These are phyloP conservation scores for Parnassius apollo DNA, from an alignment of 2,888 invertebrate genomes.

Conservation along the genomic window DNA sequence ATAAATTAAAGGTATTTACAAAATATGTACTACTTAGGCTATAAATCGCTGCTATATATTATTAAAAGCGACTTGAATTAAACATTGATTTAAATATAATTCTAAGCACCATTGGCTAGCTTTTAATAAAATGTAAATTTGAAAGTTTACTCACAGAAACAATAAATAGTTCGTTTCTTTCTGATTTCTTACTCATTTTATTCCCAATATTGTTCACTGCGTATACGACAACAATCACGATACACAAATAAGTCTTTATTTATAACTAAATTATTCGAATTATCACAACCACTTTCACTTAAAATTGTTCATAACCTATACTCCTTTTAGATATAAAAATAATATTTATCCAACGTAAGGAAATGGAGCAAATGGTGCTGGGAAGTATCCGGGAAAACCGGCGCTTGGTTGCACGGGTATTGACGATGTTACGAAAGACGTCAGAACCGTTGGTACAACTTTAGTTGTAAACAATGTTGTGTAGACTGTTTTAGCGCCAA, in stretches of 20 bases:
- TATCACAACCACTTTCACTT: constrained; percentile 42
- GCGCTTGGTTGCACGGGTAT: constrained; percentile 87
- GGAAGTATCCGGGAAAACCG: constrained; percentile 89
- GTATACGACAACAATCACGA: constrained; percentile 33
- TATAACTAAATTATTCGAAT: constrained; percentile 35
- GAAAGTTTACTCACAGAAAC: constrained; percentile 19
- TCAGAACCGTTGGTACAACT: constrained; percentile 90
- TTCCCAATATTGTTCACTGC: constrained; percentile 38
- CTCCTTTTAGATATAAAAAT: neutral
- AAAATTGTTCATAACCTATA: constrained; percentile 3
- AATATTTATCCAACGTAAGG: constrained; percentile 85
- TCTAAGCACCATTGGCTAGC: constrained; percentile 1
- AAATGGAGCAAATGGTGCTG: constrained; percentile 87
- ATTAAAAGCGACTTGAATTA: constrained; percentile 22
- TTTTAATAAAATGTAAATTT: constrained; percentile 11
- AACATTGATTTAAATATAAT: constrained; percentile 4
- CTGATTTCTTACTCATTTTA: constrained; percentile 55
- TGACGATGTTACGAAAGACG: constrained; percentile 91
- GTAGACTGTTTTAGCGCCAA: constrained; percentile 94
- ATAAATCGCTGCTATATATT: constrained; percentile 10
- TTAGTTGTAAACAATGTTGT: constrained; percentile 92
- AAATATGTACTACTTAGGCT: constrained; percentile 43
- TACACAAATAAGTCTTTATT: constrained; percentile 50
- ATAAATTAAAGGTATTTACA: constrained; percentile 67
- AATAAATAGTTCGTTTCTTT: constrained; percentile 35